Conservation (phyloP, 2,113 vertebrate species). For the Carlito syrichta region DNA sequence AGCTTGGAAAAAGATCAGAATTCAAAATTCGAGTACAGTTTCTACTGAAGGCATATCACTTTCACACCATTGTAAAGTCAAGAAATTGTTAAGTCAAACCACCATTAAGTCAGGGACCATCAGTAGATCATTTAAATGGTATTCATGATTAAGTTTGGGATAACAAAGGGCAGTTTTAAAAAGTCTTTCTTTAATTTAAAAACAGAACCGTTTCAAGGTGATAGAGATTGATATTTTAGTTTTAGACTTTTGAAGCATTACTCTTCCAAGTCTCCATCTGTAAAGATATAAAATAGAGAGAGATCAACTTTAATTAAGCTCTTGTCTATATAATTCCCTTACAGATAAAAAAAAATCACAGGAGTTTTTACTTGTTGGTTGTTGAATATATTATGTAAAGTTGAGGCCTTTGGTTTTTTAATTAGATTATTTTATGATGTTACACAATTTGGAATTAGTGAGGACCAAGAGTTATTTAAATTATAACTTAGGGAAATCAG, state of each 20-base stretch:
- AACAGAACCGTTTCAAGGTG: not conserved
- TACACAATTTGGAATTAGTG: constrained; percentile 74
- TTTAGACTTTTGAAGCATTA: constrained; percentile 54
- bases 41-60: not conserved
- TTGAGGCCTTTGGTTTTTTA: constrained; percentile 67
- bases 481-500: constrained; percentile 69
- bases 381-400: constrained; percentile 74
- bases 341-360: constrained; percentile 64
- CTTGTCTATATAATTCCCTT: constrained; percentile 75
- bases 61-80: not conserved
- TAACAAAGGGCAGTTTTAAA: not conserved
- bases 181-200: not conserved
- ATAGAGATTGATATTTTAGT: constrained; percentile 7
- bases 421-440: constrained; percentile 73
- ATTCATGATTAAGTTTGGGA: not conserved
- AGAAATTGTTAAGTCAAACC: not conserved
- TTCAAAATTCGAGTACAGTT: not conserved
- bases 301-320: constrained; percentile 82
- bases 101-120: not conserved
- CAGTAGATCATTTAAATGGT: not conserved
- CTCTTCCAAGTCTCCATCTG: constrained; percentile 67
- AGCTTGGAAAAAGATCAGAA: not conserved
- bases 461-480: constrained; percentile 71
- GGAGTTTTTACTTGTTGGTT: constrained; percentile 68
- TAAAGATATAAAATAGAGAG: constrained; percentile 78